phyloP scores from a whole-genome alignment of 2,888 invertebrate species.

The Platycheirus rosarum region DNA sequence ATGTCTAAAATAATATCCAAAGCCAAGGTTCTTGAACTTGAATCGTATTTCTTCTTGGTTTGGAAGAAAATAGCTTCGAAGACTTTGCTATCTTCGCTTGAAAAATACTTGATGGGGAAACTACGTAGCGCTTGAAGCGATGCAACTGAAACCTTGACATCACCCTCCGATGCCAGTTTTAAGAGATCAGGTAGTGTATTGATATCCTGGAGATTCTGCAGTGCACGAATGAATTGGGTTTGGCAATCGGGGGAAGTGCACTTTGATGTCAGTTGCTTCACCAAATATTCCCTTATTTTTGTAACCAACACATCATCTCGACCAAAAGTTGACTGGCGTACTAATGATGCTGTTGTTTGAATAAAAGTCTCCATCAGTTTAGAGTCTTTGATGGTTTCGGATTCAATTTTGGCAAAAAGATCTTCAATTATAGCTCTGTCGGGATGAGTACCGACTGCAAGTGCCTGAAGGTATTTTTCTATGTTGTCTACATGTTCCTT shows the following conservation, averaged over 20 bases:
- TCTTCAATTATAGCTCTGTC: slow-evolving; percentile 83
- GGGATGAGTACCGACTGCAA: slow-evolving; percentile 88
- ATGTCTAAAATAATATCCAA: slow-evolving; percentile 87
- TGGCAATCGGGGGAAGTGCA: slow-evolving; percentile 85
- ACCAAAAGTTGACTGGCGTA: slow-evolving; percentile 82
- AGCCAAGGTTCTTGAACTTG: slow-evolving; percentile 88
- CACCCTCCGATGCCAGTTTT: slow-evolving; percentile 83
- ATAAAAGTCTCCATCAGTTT: slow-evolving; percentile 87
- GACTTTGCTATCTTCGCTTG: slow-evolving; percentile 82
- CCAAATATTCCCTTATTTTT: slow-evolving; percentile 79
- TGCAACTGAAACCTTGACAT: slow-evolving; percentile 85
- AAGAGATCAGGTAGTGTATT: slow-evolving; percentile 86
- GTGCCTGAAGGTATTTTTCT: slow-evolving; percentile 89
- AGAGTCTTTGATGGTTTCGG: slow-evolving; percentile 83
- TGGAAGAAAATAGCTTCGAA: slow-evolving; percentile 86
- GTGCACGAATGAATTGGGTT: slow-evolving; percentile 85
- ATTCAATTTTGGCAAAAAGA: slow-evolving; percentile 75
- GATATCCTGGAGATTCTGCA: slow-evolving; percentile 87
- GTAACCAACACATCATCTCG: slow-evolving; percentile 75
- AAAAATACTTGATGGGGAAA: slow-evolving; percentile 82
- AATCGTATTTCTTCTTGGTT: slow-evolving; percentile 85
- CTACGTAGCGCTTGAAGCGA: slow-evolving; percentile 87
- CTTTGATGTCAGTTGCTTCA: slow-evolving; percentile 81
- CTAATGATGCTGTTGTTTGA: slow-evolving; percentile 86
- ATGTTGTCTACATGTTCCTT: slow-evolving; percentile 84